A percentile compares a stretch with the other conserved stretches of the same genome.
These are phyloP conservation scores for Manacus vitellinus DNA, from an alignment of 2,113 vertebrate species.

Conservation along the genomic window DNA sequence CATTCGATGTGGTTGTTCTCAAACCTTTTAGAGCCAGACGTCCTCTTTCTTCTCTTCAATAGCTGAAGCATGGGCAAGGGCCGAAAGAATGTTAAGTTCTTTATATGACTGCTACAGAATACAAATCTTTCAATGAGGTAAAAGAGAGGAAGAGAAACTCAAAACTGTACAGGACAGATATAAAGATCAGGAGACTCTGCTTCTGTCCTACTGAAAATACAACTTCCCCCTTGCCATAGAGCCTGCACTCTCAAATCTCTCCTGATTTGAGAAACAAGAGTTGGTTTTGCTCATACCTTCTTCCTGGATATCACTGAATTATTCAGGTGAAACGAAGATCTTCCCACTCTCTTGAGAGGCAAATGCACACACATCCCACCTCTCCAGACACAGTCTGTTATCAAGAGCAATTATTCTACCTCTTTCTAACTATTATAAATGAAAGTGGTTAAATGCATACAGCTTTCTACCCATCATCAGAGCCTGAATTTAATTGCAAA, in stretches of 20 bases:
- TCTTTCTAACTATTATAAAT: background rate
- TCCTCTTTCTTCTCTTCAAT: background rate
- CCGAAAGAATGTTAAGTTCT: background rate
- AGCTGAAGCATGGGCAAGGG: background rate
- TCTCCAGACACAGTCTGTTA: background rate
- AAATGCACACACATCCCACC: background rate
- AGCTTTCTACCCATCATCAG: background rate
- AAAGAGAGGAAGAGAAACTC: background rate
- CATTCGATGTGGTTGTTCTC: background rate
- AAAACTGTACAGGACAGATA: background rate
- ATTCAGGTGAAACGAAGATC: background rate
- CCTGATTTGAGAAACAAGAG: background rate
- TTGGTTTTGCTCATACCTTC: background rate
- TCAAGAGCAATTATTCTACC: background rate
- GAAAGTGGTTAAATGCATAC: background rate
- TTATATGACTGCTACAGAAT: background rate
- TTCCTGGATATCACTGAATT: background rate
- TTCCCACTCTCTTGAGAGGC: background rate
- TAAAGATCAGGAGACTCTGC: background rate
- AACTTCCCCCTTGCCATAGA: background rate
- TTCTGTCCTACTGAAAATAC: background rate
- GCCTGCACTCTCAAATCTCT: fast-evolving
- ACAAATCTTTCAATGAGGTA: background rate
- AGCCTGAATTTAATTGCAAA: background rate
- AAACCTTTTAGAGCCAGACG: background rate